Conservation (phyloP, 2,888 invertebrate species). For the Actias luna region DNA sequence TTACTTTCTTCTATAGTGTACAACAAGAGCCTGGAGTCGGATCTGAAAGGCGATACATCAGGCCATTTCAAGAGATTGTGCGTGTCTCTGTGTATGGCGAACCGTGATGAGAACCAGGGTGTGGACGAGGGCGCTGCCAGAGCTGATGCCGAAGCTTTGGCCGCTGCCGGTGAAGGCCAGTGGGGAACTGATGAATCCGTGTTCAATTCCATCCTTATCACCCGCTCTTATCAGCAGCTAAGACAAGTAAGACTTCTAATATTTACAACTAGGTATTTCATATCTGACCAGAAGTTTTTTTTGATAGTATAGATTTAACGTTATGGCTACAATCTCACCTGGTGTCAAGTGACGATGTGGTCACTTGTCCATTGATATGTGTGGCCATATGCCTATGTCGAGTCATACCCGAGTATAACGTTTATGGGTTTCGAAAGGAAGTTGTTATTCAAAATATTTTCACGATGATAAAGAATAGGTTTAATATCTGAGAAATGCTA, state of each 20-base stretch:
- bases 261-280: no score
- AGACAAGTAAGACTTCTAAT: conserved; percentile 68
- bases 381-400: no score
- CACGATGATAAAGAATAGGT: no score
- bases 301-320: no score
- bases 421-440: no score
- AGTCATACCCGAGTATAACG: no score
- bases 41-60: conserved; percentile 95
- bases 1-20: conserved; percentile 83
- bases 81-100: conserved; percentile 93
- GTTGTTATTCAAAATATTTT: no score
- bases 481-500: no score
- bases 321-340: no score
- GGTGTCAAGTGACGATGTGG: no score
- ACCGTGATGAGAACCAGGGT: conserved; percentile 94
- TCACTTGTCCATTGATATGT: no score
- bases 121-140: conserved; percentile 90
- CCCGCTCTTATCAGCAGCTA: conserved; percentile 94
- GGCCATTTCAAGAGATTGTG: conserved; percentile 97
- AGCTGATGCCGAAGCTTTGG: conserved; percentile 91
- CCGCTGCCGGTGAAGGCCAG: conserved; percentile 89
- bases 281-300: no score
- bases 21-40: conserved; percentile 90
- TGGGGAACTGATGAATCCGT: conserved; percentile 96
- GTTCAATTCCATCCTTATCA: conserved; percentile 92